These are phyloP conservation scores for Drosophila falleni DNA, from an alignment of 2,888 invertebrate species.

Conservation along the genomic window DNA sequence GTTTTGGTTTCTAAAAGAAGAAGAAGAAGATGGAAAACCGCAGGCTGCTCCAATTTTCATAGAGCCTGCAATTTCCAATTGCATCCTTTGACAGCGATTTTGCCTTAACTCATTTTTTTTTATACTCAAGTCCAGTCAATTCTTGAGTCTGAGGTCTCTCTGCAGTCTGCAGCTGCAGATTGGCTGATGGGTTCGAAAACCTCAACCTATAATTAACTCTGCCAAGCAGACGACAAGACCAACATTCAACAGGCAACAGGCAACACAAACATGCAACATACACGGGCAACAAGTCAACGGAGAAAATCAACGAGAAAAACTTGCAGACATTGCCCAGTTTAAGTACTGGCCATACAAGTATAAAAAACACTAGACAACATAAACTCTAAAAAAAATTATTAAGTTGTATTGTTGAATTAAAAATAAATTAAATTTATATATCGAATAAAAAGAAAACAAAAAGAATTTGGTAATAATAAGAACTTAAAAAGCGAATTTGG, in stretches of 20 bases:
- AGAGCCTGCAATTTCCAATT: conserved; percentile 43
- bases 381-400: not conserved
- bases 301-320: conserved; percentile 25
- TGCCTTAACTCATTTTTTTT: conserved; percentile 4
- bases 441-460: no score
- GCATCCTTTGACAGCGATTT: conserved; percentile 16
- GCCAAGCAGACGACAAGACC: conserved; percentile 67
- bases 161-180: conserved; percentile 50
- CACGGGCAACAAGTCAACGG: conserved; percentile 11
- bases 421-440: no score
- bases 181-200: conserved; percentile 73
- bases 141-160: conserved; percentile 5
- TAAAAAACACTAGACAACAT: conserved; percentile 30
- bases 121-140: not conserved
- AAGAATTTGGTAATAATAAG: no score
- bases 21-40: conserved; percentile 35
- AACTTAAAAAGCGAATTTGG: no score
- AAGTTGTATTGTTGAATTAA: not conserved
- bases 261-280: conserved; percentile 22
- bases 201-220: conserved; percentile 82
- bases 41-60: conserved; percentile 75
- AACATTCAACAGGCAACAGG: conserved; percentile 27
- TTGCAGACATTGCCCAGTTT: conserved; percentile 45
- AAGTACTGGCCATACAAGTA: conserved; percentile 13
- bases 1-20: conserved; percentile 4